Evolutionary conservation across 2,113 vertebrate genomes (phyloP), one percentile per base, ranked within the genome.

Genomic region (Callopanchax toddi): DNA sequence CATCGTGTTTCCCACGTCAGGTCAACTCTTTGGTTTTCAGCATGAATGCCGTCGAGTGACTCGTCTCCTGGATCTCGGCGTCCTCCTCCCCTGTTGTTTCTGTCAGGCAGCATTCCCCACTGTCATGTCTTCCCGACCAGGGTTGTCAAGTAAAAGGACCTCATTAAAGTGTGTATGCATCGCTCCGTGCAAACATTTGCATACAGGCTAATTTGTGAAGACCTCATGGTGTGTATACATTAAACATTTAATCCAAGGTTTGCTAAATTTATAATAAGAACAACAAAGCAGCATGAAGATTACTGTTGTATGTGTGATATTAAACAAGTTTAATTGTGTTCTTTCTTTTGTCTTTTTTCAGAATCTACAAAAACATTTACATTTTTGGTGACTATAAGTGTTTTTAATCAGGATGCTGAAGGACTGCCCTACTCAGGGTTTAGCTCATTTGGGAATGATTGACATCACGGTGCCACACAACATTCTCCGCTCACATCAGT

Each of bases 401-500:
- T 66, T n/a, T 17, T 58, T 68, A 40, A 59, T 71, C 54, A 58
- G 22, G 65, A 63, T 61, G 58, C 56, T n/a, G 51, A 10, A 52
- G 13, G 16, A 23, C 23, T 51, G 62, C 39, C 62, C 49, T 34
- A 17, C 67, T 67, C 34, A 55, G 61, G 66, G 60, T 66, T 60
- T 67, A 65, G 65, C 56, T 83, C 60, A 59, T 76, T 56, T 58
- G 68, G 66, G 54, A 56, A 32, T 78, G 76, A 85, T 52, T 86
- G 83, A 87, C 83, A 76, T 22, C 37, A 61, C 58, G 53, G 73
- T 55, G 61, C 43, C 56, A 58, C 60, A 74, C 43, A 55, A 67
- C 36, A 67, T 50, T 67, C 54, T 74, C 76, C 56, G 65, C 76
- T 73, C 83, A 77, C 77, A 79, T 83, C 83, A 82, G 66, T 76